Base-by-base conservation (phyloP, 92 coral and sea anemone species). In the Siderastrea radians region DNA sequence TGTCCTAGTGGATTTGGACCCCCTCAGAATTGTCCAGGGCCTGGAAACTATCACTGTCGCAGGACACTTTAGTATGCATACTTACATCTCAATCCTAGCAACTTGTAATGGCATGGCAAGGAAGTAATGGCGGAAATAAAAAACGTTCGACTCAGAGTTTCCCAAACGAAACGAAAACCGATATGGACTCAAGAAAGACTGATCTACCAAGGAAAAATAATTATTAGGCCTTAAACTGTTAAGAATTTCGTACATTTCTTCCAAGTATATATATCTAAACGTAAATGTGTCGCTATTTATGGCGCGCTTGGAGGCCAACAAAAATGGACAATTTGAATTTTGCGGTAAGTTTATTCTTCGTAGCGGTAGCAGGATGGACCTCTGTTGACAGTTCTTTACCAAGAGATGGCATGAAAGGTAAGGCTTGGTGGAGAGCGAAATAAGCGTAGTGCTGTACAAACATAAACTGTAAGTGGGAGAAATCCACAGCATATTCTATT, bases 1-100 rank as follows among this genome's bases (percentile, higher is more conserved):
- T 26, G 38, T 26, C 38, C 38, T 26, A 26, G 38, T 26, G 38
- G 38, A 26, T 26, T 26, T 26, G 38, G 38, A 26, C 38, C 38
- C 38, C 38, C 38, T 26, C 38, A 26, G 38, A 26, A 26, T 26
- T 26, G 12, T 55, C 61, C 61, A 53, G 57, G 57, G 12, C 8
- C 61, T 55, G 61, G 61, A 5, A 55, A 55, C 61, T 55, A 55
- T 55, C 8, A 55, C 8, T 55, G 7, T 11, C 2, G 61, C 48
- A 10, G 49, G 80, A 76, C 80, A 76, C 43, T 55, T 44, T 51
- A 76, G 67, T 38, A 76, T 76, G 80, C 80, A 76, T 76, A 76
- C 80, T 76, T 76, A 43, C 43, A 19, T n/a, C 1, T 0, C 13
- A 15, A 50, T 53, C 67, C 8, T 50, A 50, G 77, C 78, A 74